Evolutionary conservation across 2,797 vertebrate genomes (phyloP), one percentile per base, ranked within the genome.

Genomic region (Myotis myotis): DNA sequence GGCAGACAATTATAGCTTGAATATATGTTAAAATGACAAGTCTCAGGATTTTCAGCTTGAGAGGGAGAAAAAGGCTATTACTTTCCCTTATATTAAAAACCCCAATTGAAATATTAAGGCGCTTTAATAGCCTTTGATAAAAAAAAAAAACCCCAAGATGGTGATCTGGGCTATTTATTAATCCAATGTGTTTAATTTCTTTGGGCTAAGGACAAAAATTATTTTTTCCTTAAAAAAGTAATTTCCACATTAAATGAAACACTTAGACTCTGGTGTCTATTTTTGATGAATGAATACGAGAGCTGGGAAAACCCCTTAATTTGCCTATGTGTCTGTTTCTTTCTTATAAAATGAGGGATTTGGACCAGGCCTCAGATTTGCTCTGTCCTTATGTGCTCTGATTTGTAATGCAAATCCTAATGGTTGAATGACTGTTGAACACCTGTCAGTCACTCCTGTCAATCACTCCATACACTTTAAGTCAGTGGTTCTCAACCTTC

Each of bases 221-320:
- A 57, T 25, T 75, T 79, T 51, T 44, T 17, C 20, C 36, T 57
- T 49, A 36, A 85, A 75, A 79, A 87, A 75, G 44, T 71, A 79
- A 76, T 92, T 92, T 94, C 25, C 49, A 75, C 75, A 85, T 86
- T 84, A 92, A 87, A 76, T 80, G 47, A 87, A 94, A 84, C 38
- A 33, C 23, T 71, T 92, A 33, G 75, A 68, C 16, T 33, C 86
- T 72, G 66, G 75, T 79, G 17, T 93, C 92, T 93, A n/a, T 92
- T 95, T 96, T 95, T 80, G 79, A 85, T 55, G 93, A 92, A 47
- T 87, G 71, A 78, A 19, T 72, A 30, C 1, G 66, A 89, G 71
- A 87, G n/a, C 22, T 81, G 66, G 68, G n/a, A 95, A 93, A 70
- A 38, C 33, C 66, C 57, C 92, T 81, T 71, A 76, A 41, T 72